phyloP scores from a whole-genome alignment of 2,797 vertebrate genomes.

The Strix occidentalis region DNA sequence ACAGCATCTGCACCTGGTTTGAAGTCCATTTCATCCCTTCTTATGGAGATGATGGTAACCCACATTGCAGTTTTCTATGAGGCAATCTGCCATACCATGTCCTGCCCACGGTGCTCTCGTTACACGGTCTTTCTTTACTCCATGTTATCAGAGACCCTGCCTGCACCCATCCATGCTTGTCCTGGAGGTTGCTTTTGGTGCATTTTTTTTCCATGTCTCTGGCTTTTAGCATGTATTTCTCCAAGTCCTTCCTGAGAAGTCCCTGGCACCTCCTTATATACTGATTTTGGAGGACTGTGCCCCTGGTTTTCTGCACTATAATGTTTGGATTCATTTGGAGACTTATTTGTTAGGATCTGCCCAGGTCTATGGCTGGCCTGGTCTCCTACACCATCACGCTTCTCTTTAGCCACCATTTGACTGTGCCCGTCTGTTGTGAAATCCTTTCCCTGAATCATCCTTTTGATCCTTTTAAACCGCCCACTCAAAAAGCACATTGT shows the following conservation, averaged over 20 bases:
- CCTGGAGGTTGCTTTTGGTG: not conserved
- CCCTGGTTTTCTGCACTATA: not conserved
- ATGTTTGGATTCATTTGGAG: not conserved
- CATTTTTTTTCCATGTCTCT: not conserved
- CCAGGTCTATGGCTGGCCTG: not conserved
- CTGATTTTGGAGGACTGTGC: not conserved
- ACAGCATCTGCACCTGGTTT: not conserved
- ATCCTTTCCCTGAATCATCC: constrained; percentile 3
- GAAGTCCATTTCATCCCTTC: not conserved
- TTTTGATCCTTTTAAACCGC: not conserved
- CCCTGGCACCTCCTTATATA: not conserved
- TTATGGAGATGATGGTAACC: not conserved
- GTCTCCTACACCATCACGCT: not conserved
- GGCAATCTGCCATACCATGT: not conserved
- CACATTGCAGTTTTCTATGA: not conserved
- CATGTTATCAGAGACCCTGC: not conserved
- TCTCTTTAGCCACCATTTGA: not conserved
- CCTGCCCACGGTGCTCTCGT: not conserved
- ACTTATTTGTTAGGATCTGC: not conserved
- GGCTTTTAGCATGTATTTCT: not conserved
- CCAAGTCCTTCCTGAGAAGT: not conserved
- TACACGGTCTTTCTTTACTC: not conserved
- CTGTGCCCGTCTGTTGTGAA: not conserved
- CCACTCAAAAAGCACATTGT: not conserved
- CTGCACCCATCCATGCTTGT: not conserved